A percentile compares a stretch with the other conserved stretches of the same genome.
phyloP scores from a whole-genome alignment of 2,888 invertebrate species.

The Lepeophtheirus nordmannii region DNA sequence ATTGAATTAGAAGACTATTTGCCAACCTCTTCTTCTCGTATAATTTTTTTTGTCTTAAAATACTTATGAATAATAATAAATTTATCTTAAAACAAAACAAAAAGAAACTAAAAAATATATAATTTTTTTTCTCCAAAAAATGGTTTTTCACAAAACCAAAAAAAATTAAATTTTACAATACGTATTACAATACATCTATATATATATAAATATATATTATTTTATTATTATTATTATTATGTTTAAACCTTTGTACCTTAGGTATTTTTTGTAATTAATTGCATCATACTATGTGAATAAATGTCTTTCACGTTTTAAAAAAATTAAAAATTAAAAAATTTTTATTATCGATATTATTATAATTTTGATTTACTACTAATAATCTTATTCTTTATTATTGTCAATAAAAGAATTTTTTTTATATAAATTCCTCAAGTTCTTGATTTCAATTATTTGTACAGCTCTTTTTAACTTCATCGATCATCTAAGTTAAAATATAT shows the following conservation, averaged over 20 bases:
- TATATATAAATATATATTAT: not conserved
- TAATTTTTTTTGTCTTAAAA: too few relatives aligned
- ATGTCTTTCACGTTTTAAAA: constrained; percentile 4
- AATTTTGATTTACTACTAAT: not conserved
- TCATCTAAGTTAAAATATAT: too few relatives aligned
- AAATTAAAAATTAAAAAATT: constrained; percentile 1
- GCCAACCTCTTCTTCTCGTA: too few relatives aligned
- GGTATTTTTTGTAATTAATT: constrained; percentile 6
- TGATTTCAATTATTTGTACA: too few relatives aligned
- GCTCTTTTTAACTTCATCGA: too few relatives aligned
- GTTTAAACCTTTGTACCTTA: constrained; percentile 3
- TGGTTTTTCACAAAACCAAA: not conserved
- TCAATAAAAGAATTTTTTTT: constrained; percentile 3
- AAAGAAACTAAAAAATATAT: not conserved
- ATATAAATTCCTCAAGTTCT: not conserved
- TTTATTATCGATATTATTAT: constrained; percentile 5
- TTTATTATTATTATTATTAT: not conserved
- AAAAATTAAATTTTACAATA: not conserved
- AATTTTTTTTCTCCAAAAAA: not conserved
- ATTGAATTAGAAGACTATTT: not conserved
- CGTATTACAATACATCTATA: not conserved
- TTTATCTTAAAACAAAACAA: too few relatives aligned
- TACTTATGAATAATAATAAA: too few relatives aligned
- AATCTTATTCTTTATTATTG: not conserved
- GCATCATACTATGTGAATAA: not conserved